Evolutionary conservation across 2,888 invertebrate genomes (phyloP), one percentile per base, ranked within the genome.

Genomic region (Eutolmus rufibarbis): DNA sequence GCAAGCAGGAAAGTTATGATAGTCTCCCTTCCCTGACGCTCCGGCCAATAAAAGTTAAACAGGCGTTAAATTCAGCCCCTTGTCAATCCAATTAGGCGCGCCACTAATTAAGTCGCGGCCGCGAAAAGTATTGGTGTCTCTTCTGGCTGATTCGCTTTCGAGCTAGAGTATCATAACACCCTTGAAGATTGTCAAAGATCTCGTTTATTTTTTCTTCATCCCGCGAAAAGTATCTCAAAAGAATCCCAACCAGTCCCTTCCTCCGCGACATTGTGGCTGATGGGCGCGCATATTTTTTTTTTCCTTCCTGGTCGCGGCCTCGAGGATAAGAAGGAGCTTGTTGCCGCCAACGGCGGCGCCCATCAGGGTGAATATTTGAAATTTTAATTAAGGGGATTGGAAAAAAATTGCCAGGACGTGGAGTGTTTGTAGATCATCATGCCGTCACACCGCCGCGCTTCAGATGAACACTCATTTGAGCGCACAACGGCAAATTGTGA

Each of bases 371-470:
- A 86, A 86, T 86, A 86, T 86, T 86, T 86, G 86, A 86, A 86
- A 86, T 86, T 86, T 86, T 86, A 86, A 86, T 86, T 86, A 86
- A 86, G 86, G 77, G 77, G 86, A 86, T 86, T 86, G 86, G 77
- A 77, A 86, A 82, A 86, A 77, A 85, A 86, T 86, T 76, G 74
- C 76, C 43, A 43, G 19, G 56, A 86, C 86, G 86, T 86, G 86
- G 56, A 86, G 74, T 86, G 86, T 56, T 86, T 86, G 77, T 77
- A 77, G 86, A 86, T 86, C 77, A 86, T 77, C 66, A 51, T 51
- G n/a, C 66, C 66, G 66, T 66, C 66, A 66, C 23, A 46, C 74
- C 31, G 76, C 8, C 51, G 51, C 19, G 2, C 34, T 74, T 46
- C 86, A 74, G 76, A 86, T 37, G 76, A 84, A 76, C 76, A 77